phyloP scores from a whole-genome alignment of 2,888 invertebrate genomes.

The Neelides folsomi region DNA sequence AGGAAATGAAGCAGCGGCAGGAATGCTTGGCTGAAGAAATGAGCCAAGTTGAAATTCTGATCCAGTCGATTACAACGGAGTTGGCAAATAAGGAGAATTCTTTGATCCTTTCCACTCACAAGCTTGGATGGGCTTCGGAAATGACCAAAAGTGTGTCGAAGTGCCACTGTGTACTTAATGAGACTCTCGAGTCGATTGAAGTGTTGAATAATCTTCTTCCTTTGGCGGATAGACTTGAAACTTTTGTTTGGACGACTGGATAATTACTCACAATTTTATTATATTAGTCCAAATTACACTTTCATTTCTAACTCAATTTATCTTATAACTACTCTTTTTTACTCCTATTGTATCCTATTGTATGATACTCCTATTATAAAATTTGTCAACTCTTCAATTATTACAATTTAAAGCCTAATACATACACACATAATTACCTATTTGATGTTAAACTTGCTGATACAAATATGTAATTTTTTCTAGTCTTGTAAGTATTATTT shows the following conservation, averaged over 20 bases:
- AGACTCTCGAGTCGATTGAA: slow-evolving; percentile 73
- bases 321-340: not conserved
- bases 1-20: slow-evolving; percentile 67
- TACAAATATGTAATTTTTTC: too few species aligned
- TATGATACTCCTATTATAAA: too few species aligned
- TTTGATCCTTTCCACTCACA: slow-evolving; percentile 72
- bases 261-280: slow-evolving; percentile 30
- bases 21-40: slow-evolving; percentile 57
- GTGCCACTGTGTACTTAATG: slow-evolving; percentile 66
- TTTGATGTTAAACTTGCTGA: too few species aligned
- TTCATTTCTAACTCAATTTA: not conserved
- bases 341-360: too few species aligned
- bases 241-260: slow-evolving; percentile 78
- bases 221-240: slow-evolving; percentile 66
- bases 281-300: not conserved
- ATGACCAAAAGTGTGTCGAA: slow-evolving; percentile 67
- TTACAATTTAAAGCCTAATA: too few species aligned
- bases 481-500: too few species aligned
- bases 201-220: slow-evolving; percentile 70
- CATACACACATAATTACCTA: too few species aligned
- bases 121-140: slow-evolving; percentile 66
- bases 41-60: slow-evolving; percentile 61
- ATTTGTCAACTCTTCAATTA: too few species aligned
- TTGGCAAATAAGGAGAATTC: slow-evolving; percentile 69
- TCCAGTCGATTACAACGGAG: slow-evolving; percentile 52